Evolutionary conservation across 1,140 invertebrate species (phyloP).

Genomic region (Plodia interpunctella): DNA sequence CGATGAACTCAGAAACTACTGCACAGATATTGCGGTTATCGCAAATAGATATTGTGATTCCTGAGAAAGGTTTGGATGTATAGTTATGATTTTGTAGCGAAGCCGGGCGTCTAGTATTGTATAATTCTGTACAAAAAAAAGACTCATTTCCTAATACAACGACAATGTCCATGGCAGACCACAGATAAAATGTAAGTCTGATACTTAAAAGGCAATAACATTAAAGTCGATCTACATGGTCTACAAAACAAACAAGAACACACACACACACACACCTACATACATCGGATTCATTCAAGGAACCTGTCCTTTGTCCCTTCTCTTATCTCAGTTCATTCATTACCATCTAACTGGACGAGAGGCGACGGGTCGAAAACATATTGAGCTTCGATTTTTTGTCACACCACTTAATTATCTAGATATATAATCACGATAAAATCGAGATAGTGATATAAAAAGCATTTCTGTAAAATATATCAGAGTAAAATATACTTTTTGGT

Average conservation of each 20-base stretch:
- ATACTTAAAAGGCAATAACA: constrained; percentile 14
- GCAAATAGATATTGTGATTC: too few relatives aligned
- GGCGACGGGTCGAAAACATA: constrained; percentile 68
- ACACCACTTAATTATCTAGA: constrained; percentile 74
- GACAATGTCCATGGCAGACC: too few relatives aligned
- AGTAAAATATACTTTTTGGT: background rate
- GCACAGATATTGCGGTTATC: too few relatives aligned
- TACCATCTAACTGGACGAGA: constrained; percentile 72
- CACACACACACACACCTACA: constrained; percentile 21
- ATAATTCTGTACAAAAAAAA: too few relatives aligned
- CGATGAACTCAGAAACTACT: too few relatives aligned
- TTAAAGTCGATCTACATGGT: constrained; percentile 9
- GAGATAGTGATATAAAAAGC: constrained; percentile 52
- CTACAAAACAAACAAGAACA: constrained; percentile 28
- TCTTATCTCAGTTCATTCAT: constrained; percentile 74
- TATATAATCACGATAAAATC: constrained; percentile 73
- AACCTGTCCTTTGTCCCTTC: constrained; percentile 44
- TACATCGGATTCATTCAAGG: constrained; percentile 42
- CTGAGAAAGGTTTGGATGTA: too few relatives aligned
- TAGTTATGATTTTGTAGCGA: too few relatives aligned
- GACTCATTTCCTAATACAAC: too few relatives aligned
- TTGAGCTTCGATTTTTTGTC: constrained; percentile 73
- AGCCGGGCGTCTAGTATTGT: too few relatives aligned
- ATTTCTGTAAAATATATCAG: constrained; percentile 45
- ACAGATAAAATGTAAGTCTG: constrained; percentile 1